Percentiles rank a stretch among this genome's conserved stretches.
phyloP scores from a whole-genome alignment of 2,888 invertebrate species.

The Polyommatus iphigenia region DNA sequence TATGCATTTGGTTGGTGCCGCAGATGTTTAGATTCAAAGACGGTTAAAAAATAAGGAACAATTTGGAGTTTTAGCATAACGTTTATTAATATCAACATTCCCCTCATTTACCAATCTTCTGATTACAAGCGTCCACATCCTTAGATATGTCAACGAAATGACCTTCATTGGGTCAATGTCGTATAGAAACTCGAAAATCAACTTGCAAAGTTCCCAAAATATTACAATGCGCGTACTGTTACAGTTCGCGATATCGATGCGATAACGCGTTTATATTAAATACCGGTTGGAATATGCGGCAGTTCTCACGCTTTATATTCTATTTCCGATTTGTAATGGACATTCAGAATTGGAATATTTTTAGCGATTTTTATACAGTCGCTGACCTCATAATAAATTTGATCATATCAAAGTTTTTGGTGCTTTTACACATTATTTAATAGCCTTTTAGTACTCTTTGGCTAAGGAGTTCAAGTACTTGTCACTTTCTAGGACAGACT shows the following conservation, averaged over 20 bases:
- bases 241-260: constrained; percentile 15
- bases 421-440: background rate
- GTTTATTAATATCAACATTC: too few species aligned
- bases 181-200: constrained; percentile 1
- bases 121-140: background rate
- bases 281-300: constrained; percentile 10
- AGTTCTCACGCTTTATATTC: constrained; percentile 28
- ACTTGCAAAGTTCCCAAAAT: constrained; percentile 6
- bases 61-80: too few species aligned
- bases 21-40: too few species aligned
- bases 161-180: constrained; percentile 19
- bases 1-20: too few species aligned
- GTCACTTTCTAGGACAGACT: too few species aligned
- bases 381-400: background rate
- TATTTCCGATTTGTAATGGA: constrained; percentile 21
- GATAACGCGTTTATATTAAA: constrained; percentile 24
- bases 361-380: constrained; percentile 3
- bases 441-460: background rate
- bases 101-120: background rate
- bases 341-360: constrained; percentile 16
- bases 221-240: constrained; percentile 23
- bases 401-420: background rate
- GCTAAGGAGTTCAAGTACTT: too few species aligned
- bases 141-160: background rate
- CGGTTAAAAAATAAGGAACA: too few species aligned